phyloP scores from a whole-genome alignment of 2,888 invertebrate species.

The Acleris emargana region DNA sequence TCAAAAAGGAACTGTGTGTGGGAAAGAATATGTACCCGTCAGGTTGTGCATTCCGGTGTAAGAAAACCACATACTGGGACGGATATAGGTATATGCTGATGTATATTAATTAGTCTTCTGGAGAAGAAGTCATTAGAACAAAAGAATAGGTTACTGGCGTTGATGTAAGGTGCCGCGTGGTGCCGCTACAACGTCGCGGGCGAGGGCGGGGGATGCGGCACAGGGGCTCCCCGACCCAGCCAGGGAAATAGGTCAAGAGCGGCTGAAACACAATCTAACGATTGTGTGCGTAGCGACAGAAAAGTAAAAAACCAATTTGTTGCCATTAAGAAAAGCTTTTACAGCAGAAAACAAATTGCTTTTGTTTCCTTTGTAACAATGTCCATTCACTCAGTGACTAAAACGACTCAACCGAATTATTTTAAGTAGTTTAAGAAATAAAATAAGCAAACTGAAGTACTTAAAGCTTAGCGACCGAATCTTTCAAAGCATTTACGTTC shows the following conservation, averaged over 20 bases:
- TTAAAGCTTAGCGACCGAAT: too few relatives aligned
- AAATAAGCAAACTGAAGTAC: background rate
- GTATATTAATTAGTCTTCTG: too few relatives aligned
- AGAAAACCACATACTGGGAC: too few relatives aligned
- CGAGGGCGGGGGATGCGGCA: conserved; percentile 5
- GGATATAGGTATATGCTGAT: too few relatives aligned
- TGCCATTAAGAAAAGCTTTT: conserved; percentile 3
- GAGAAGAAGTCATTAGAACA: too few relatives aligned
- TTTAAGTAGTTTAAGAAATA: background rate
- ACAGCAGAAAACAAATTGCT: background rate
- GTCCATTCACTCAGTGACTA: background rate
- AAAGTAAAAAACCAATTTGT: conserved; percentile 4
- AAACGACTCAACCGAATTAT: background rate
- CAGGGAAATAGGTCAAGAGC: conserved; percentile 28
- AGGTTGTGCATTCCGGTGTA: too few relatives aligned
- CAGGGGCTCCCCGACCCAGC: conserved; percentile 4
- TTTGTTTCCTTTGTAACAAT: conserved; percentile 3
- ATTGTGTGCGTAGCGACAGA: background rate
- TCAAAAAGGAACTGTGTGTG: too few relatives aligned
- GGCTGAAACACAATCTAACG: background rate
- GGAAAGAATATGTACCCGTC: too few relatives aligned
- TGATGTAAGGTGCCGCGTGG: background rate
- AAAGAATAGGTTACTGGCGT: too few relatives aligned
- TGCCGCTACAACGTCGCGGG: conserved; percentile 4
- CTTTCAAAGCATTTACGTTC: too few relatives aligned